Evolutionary conservation across 2,888 invertebrate species (phyloP).

Genomic region (Idaea aversata): DNA sequence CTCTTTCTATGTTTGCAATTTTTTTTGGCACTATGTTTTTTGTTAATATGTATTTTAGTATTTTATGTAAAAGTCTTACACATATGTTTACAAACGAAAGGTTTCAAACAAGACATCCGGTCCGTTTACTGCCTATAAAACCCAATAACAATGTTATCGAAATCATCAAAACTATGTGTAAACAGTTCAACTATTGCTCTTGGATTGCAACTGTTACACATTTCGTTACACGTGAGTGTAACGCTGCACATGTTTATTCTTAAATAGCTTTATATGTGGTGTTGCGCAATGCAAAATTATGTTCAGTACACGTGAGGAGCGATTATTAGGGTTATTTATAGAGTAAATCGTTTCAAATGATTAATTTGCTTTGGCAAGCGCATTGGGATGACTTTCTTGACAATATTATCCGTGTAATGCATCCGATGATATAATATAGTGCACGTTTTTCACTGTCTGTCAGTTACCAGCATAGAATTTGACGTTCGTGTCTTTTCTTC

Average conservation of each 20-base stretch:
- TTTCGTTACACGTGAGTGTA: neutral
- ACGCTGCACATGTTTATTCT: neutral
- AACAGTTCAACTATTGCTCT: neutral
- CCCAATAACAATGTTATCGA: neutral
- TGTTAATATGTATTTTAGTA: neutral
- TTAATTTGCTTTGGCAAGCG: neutral
- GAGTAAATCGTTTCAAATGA: neutral
- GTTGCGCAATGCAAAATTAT: neutral
- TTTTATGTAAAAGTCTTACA: neutral
- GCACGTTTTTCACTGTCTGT: too few relatives aligned
- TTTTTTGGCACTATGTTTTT: too few relatives aligned
- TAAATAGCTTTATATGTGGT: neutral
- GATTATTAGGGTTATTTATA: neutral
- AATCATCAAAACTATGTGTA: neutral
- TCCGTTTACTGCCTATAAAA: neutral
- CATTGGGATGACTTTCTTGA: neutral
- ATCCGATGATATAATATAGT: too few relatives aligned
- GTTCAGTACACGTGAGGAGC: neutral
- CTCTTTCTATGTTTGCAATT: too few relatives aligned
- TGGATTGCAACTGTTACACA: neutral
- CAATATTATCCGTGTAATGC: neutral
- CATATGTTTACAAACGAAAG: neutral
- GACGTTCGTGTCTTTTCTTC: too few relatives aligned
- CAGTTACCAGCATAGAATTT: too few relatives aligned
- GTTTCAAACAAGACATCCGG: neutral